A percentile compares a stretch with the other conserved stretches of the same genome.
phyloP scores from a whole-genome alignment of 2,888 invertebrate genomes.

The Caenorhabditis becei region DNA sequence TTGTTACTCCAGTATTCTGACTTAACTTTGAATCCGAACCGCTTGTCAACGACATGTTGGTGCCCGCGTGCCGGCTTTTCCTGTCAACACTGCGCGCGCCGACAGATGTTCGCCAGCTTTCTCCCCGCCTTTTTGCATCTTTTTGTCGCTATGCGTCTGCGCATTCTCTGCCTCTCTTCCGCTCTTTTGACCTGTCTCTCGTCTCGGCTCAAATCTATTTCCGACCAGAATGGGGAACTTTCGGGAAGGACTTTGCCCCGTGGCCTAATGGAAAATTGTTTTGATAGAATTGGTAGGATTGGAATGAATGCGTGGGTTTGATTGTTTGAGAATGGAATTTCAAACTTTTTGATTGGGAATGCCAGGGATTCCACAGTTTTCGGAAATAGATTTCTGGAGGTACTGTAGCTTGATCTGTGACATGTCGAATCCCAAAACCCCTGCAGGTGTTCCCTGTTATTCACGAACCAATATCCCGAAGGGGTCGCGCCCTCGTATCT shows the following conservation, averaged over 20 bases:
- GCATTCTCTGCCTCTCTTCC: constrained; percentile 4
- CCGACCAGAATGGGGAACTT: neutral
- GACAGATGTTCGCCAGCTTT: constrained; percentile 25
- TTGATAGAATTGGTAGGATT: neutral
- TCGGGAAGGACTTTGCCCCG: neutral
- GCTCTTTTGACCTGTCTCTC: constrained; percentile 7
- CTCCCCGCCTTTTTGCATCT: neutral
- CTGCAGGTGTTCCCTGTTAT: too few species aligned
- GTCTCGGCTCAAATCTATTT: constrained; percentile 11
- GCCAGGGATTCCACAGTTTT: neutral
- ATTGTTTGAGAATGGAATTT: neutral
- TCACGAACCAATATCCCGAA: too few species aligned
- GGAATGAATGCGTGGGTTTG: neutral
- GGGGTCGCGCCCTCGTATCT: neutral
- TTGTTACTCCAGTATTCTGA: too few species aligned
- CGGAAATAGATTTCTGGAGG: too few species aligned
- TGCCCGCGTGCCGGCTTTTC: neutral
- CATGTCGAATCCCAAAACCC: too few species aligned
- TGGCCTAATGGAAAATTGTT: constrained; percentile 11
- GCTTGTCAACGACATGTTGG: constrained; percentile 15
- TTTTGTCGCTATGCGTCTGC: constrained; percentile 24
- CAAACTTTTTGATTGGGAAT: too few species aligned
- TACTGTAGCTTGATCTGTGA: too few species aligned
- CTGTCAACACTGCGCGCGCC: constrained; percentile 17
- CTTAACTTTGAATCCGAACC: neutral